Evolutionary conservation across 2,888 invertebrate genomes (phyloP).

Genomic region (Hofmannophila pseudospretella): DNA sequence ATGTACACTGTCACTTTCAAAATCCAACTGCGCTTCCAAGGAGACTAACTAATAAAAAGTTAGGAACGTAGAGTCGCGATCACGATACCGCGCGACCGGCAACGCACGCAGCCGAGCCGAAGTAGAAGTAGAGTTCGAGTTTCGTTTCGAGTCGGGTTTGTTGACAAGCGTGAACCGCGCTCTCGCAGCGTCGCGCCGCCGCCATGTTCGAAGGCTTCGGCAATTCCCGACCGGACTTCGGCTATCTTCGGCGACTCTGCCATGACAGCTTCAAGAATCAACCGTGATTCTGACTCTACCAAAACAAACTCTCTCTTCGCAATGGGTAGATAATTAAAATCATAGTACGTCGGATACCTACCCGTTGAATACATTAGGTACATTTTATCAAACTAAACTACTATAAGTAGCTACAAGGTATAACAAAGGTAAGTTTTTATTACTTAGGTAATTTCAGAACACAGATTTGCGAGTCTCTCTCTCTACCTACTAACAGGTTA

Average conservation of each 20-base stretch:
- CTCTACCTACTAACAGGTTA: too few relatives aligned
- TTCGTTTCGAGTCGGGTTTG: conserved; percentile 68
- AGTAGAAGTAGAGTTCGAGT: conserved; percentile 21
- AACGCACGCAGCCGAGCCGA: conserved; percentile 39
- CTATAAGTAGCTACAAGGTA: too few relatives aligned
- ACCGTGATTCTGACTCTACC: conserved; percentile 3
- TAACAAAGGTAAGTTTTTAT: too few relatives aligned
- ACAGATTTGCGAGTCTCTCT: too few relatives aligned
- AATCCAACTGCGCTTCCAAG: neutral
- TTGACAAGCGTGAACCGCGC: conserved; percentile 66
- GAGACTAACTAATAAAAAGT: conserved; percentile 1
- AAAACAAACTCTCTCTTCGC: conserved; percentile 6
- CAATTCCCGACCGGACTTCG: conserved; percentile 43
- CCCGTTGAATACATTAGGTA: too few relatives aligned
- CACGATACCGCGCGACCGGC: conserved; percentile 44
- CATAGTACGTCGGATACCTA: too few relatives aligned
- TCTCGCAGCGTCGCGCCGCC: conserved; percentile 25
- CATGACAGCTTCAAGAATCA: neutral
- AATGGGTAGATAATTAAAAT: too few relatives aligned
- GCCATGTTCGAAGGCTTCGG: conserved; percentile 66
- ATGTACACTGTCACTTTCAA: conserved; percentile 1
- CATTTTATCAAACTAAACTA: too few relatives aligned
- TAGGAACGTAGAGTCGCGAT: conserved; percentile 21
- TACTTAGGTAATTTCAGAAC: too few relatives aligned
- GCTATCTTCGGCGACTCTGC: conserved; percentile 16